Conservation (phyloP, 2,888 invertebrate species). For the Nowickia ferox region DNA sequence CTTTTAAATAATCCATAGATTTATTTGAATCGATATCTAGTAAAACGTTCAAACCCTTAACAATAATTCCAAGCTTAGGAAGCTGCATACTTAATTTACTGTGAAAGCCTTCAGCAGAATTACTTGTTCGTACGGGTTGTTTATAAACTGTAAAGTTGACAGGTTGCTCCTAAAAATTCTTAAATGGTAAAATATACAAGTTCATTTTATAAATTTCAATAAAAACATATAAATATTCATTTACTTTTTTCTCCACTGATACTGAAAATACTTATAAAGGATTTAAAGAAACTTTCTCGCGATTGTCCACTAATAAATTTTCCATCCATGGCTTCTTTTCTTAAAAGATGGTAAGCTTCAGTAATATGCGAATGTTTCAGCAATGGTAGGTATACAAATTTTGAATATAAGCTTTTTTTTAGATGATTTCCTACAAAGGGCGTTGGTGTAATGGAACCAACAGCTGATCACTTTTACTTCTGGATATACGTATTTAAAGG, state of each 20-base stretch:
- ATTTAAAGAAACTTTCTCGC: conserved; percentile 51
- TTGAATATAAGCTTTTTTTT: conserved; percentile 59
- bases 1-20: conserved; percentile 39
- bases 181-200: too few relatives aligned
- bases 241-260: conserved; percentile 36
- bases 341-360: conserved; percentile 55
- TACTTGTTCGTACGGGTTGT: conserved; percentile 29
- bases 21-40: conserved; percentile 39
- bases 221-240: conserved; percentile 20
- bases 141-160: conserved; percentile 23
- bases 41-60: conserved; percentile 13
- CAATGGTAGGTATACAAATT: conserved; percentile 23
- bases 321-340: conserved; percentile 47
- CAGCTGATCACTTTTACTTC: conserved; percentile 44
- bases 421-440: conserved; percentile 51
- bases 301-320: conserved; percentile 33
- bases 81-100: conserved; percentile 49
- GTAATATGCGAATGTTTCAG: conserved; percentile 40
- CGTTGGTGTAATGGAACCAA: conserved; percentile 63
- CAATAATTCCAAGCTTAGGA: conserved; percentile 56
- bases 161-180: too few relatives aligned
- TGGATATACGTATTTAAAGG: conserved; percentile 52
- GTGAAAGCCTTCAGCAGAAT: conserved; percentile 33
- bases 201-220: conserved; percentile 18
- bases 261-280: conserved; percentile 47